A percentile compares a stretch with the other conserved stretches of the same genome.
Evolutionary conservation across 2,797 vertebrate genomes (phyloP).

Genomic region (Antrozous pallidus): DNA sequence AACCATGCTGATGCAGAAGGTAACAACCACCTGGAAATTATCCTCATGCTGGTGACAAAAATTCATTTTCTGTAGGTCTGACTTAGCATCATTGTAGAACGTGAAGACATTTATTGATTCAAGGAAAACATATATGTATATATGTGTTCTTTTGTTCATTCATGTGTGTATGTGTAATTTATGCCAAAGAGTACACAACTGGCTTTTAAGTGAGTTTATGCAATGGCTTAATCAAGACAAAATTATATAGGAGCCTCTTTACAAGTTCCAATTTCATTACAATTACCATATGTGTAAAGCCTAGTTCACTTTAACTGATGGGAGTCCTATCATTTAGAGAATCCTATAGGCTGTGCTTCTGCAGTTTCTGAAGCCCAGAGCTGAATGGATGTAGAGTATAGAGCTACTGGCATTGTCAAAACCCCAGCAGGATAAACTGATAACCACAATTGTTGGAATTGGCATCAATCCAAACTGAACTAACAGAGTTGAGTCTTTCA

Average conservation of each 20-base stretch:
- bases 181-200: not conserved
- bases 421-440: not conserved
- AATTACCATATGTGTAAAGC: not conserved
- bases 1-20: not conserved
- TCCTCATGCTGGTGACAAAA: not conserved
- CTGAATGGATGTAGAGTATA: not conserved
- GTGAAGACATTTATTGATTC: not conserved
- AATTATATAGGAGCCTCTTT: not conserved
- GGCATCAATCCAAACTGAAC: not conserved
- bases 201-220: not conserved
- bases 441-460: not conserved
- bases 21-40: not conserved
- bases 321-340: not conserved
- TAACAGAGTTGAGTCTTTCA: not conserved
- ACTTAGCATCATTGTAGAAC: not conserved
- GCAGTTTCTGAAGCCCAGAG: not conserved
- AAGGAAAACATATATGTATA: not conserved
- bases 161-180: not conserved
- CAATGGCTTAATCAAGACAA: not conserved
- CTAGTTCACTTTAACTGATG: not conserved
- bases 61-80: not conserved
- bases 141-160: not conserved
- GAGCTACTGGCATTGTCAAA: not conserved
- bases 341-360: not conserved
- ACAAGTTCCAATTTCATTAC: not conserved